Evolutionary conservation across 2,888 invertebrate genomes (phyloP).

Genomic region (Nipponacmea schrenckii): DNA sequence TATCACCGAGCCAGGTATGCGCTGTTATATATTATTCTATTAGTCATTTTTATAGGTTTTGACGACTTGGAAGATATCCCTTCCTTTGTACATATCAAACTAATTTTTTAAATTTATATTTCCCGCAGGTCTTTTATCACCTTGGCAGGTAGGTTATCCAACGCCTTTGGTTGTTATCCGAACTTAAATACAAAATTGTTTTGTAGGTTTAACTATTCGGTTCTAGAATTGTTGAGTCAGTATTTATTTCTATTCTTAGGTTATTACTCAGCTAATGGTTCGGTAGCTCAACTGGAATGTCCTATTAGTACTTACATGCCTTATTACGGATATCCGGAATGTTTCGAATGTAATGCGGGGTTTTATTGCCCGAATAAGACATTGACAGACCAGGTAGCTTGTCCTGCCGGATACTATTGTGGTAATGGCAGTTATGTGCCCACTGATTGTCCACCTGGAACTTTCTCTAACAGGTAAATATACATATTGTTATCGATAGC

Average conservation of each 20-base stretch:
- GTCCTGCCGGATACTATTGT: conserved; percentile 62
- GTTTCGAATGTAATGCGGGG: conserved; percentile 58
- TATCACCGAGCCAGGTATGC: conserved; percentile 50
- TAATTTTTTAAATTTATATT: no score
- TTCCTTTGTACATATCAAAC: no score
- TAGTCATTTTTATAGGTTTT: no score
- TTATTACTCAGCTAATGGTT: conserved; percentile 58
- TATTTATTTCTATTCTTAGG: conserved; percentile 44
- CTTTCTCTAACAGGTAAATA: conserved; percentile 58
- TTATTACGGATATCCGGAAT: conserved; percentile 46
- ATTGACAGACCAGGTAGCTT: conserved; percentile 54
- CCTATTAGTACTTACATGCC: conserved; percentile 58
- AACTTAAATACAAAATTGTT: no score
- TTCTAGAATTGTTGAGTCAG: no score
- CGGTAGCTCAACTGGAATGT: conserved; percentile 56
- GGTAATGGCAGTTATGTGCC: conserved; percentile 55
- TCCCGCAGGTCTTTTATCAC: no score
- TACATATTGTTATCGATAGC: neutral
- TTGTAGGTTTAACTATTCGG: no score
- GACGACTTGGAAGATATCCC: no score
- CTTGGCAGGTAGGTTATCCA: no score
- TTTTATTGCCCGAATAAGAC: conserved; percentile 62
- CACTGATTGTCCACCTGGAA: conserved; percentile 61
- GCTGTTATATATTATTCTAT: neutral
- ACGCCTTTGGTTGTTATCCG: no score